Percentiles rank a stretch among this genome's conserved stretches.
Evolutionary conservation across 2,888 invertebrate species (phyloP).

Genomic region (Drosophila pseudotalamancana): DNA sequence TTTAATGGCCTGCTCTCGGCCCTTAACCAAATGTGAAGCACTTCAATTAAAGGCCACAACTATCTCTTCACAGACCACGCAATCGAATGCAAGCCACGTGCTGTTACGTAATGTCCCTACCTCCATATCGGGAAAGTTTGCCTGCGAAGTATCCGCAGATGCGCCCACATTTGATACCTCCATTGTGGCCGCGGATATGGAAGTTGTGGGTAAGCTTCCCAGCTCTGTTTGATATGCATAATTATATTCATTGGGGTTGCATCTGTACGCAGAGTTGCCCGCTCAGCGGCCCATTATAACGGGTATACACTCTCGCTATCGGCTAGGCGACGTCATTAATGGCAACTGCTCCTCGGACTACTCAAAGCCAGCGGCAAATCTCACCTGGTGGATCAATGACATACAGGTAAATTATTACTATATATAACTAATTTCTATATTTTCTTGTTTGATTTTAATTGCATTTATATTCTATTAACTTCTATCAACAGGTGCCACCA

Average conservation of each 20-base stretch:
- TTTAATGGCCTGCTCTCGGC: not conserved
- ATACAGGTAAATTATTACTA: conserved; percentile 73
- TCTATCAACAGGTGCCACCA: conserved; percentile 72
- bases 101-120: conserved; percentile 81
- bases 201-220: conserved; percentile 80
- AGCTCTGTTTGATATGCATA: not conserved
- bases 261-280: conserved; percentile 86
- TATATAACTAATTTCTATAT: not conserved
- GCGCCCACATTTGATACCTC: conserved; percentile 84
- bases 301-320: conserved; percentile 86
- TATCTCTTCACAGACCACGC: conserved; percentile 67
- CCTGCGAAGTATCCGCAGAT: conserved; percentile 84
- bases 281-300: conserved; percentile 85
- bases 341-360: conserved; percentile 86
- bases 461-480: not conserved
- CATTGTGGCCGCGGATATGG: conserved; percentile 83
- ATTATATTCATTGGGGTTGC: not conserved
- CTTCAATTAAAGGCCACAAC: conserved; percentile 6
- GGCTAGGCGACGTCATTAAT: conserved; percentile 85
- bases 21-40: not conserved
- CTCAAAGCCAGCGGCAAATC: conserved; percentile 86
- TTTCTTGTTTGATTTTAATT: not conserved
- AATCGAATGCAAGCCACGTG: conserved; percentile 84
- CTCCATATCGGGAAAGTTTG: conserved; percentile 82
- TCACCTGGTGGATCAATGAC: conserved; percentile 87